Evolutionary conservation across 2,113 vertebrate species (phyloP).

Genomic region (Limnothrissa miodon): DNA sequence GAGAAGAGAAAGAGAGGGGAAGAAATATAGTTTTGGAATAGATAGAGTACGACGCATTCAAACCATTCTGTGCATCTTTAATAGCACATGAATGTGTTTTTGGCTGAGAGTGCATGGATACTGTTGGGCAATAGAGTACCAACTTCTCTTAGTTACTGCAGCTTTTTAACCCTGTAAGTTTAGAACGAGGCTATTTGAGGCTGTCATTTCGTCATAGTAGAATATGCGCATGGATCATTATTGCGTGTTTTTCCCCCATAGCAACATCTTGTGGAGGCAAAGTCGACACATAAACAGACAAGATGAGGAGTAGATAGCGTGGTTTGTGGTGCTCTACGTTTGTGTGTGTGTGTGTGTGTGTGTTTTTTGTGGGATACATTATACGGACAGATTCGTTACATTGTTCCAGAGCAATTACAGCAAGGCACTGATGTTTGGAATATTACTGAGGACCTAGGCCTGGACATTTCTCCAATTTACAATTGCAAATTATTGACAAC

Average conservation of each 20-base stretch:
- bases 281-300: slow-evolving; percentile 23
- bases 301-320: slow-evolving; percentile 61
- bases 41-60: not conserved
- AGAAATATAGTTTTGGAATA: not conserved
- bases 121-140: not conserved
- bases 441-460: slow-evolving; percentile 72
- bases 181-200: not conserved
- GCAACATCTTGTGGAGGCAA: not conserved
- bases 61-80: not conserved
- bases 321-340: slow-evolving; percentile 58
- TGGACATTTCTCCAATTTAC: slow-evolving; percentile 66
- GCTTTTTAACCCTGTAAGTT: not conserved
- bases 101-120: not conserved
- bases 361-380: slow-evolving; percentile 64
- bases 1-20: not conserved
- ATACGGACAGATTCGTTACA: slow-evolving; percentile 65
- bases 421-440: slow-evolving; percentile 72
- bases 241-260: not conserved
- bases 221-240: not conserved
- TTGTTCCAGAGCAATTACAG: slow-evolving; percentile 69
- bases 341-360: slow-evolving; percentile 60
- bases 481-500: slow-evolving; percentile 71
- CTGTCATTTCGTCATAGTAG: not conserved
- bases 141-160: not conserved
- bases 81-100: not conserved